A percentile compares a stretch with the other conserved stretches of the same genome.
phyloP scores from a whole-genome alignment of 2,888 invertebrate genomes.

The Allacma fusca region DNA sequence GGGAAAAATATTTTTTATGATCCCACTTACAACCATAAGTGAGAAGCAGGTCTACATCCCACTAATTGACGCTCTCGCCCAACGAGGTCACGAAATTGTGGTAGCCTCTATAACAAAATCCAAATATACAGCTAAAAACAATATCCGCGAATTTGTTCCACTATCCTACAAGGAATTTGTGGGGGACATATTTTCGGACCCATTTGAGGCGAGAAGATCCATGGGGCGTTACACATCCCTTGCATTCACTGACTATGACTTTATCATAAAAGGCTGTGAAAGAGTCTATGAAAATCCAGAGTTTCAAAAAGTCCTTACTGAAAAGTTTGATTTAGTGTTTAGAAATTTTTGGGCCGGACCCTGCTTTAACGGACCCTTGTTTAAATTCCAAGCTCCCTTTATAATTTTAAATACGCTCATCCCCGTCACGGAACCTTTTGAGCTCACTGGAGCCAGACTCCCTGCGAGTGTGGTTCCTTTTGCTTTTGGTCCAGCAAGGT shows the following conservation, averaged over 20 bases:
- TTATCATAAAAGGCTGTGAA: conserved; percentile 37
- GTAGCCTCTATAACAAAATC: conserved; percentile 66
- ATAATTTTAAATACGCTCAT: conserved; percentile 41
- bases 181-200: background rate
- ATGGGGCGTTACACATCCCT: background rate
- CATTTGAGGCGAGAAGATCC: background rate
- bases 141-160: conserved; percentile 58
- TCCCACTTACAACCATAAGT: conserved; percentile 50
- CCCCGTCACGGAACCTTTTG: background rate
- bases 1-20: conserved; percentile 51
- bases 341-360: conserved; percentile 64
- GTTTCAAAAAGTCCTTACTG: conserved; percentile 30
- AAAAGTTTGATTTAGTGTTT: conserved; percentile 61
- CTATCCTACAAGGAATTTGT: conserved; percentile 42
- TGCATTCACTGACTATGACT: background rate
- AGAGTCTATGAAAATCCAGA: conserved; percentile 43
- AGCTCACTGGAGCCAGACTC: conserved; percentile 23
- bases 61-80: conserved; percentile 67
- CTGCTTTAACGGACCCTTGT: conserved; percentile 66
- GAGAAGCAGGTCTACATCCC: conserved; percentile 58
- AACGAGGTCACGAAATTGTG: conserved; percentile 68
- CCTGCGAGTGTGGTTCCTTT: conserved; percentile 20
- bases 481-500: background rate
- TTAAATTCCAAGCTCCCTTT: conserved; percentile 65
- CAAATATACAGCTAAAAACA: conserved; percentile 64